These are phyloP conservation scores for Drosophila neutralis DNA, from an alignment of 2,888 invertebrate genomes.

Conservation along the genomic window DNA sequence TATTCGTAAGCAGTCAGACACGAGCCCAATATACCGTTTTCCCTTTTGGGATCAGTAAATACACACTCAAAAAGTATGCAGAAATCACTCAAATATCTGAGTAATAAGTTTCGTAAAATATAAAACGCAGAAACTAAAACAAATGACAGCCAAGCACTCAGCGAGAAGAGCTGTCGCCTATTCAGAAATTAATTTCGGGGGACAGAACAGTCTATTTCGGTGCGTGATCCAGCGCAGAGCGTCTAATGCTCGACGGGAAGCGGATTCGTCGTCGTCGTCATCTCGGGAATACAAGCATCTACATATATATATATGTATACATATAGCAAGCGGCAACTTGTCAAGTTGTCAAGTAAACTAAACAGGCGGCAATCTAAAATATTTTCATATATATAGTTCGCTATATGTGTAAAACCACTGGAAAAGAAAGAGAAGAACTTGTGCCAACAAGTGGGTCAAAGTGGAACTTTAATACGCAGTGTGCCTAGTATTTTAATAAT, in stretches of 20 bases:
- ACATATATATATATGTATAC: constrained; percentile 11
- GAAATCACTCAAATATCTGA: constrained; percentile 28
- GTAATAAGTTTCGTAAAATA: constrained; percentile 24
- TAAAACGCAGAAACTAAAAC: constrained; percentile 39
- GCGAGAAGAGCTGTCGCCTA: constrained; percentile 34
- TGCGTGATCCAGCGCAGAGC: constrained; percentile 84
- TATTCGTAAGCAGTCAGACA: background rate
- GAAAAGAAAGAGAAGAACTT: constrained; percentile 40
- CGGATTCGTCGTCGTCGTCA: constrained; percentile 11
- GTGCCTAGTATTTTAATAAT: constrained; percentile 34
- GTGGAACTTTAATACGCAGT: constrained; percentile 34
- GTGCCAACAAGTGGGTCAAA: constrained; percentile 67
- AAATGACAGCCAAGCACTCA: constrained; percentile 34
- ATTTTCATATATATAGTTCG: constrained; percentile 28
- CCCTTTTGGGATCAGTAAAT: background rate
- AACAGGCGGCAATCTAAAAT: constrained; percentile 42
- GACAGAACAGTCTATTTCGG: constrained; percentile 82
- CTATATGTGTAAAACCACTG: constrained; percentile 42
- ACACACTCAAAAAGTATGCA: constrained; percentile 16
- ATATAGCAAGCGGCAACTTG: constrained; percentile 41
- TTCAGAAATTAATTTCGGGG: constrained; percentile 11
- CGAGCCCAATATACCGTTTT: background rate
- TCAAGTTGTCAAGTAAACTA: constrained; percentile 66
- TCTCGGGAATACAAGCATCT: constrained; percentile 16
- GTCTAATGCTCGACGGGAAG: constrained; percentile 32